Evolutionary conservation across 2,113 vertebrate species (phyloP).

Genomic region (Vulpes ferrilata): DNA sequence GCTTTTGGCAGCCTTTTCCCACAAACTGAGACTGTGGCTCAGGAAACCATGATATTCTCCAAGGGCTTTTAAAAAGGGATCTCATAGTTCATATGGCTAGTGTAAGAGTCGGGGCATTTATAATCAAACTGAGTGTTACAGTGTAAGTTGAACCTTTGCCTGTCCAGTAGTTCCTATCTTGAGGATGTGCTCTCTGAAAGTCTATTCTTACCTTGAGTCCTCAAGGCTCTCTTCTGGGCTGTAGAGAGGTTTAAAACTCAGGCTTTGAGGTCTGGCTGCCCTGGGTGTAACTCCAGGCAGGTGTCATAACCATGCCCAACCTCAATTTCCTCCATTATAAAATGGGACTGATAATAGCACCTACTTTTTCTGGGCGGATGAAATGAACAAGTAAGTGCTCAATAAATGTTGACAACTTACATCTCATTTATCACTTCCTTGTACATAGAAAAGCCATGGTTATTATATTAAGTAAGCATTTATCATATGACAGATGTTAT

Average conservation of each 20-base stretch:
- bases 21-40: slow-evolving; percentile 2
- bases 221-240: background rate
- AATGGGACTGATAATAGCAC: background rate
- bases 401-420: background rate
- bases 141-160: background rate
- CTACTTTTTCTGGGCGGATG: background rate
- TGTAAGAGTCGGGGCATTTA: background rate
- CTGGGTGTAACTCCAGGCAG: background rate
- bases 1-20: background rate
- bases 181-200: background rate
- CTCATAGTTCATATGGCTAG: background rate
- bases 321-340: slow-evolving; percentile 30
- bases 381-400: background rate
- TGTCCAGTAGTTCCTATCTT: background rate
- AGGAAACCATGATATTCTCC: slow-evolving; percentile 33
- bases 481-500: background rate
- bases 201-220: background rate
- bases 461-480: slow-evolving; percentile 9
- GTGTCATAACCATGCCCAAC: background rate
- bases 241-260: background rate
- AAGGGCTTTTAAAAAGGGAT: slow-evolving; percentile 22
- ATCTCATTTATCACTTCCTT: slow-evolving; percentile 12
- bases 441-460: background rate
- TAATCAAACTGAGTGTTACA: slow-evolving; percentile 2
- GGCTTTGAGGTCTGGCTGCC: background rate